Base-by-base conservation (phyloP, 1,140 invertebrate species). In the Hycleus cichorii region DNA sequence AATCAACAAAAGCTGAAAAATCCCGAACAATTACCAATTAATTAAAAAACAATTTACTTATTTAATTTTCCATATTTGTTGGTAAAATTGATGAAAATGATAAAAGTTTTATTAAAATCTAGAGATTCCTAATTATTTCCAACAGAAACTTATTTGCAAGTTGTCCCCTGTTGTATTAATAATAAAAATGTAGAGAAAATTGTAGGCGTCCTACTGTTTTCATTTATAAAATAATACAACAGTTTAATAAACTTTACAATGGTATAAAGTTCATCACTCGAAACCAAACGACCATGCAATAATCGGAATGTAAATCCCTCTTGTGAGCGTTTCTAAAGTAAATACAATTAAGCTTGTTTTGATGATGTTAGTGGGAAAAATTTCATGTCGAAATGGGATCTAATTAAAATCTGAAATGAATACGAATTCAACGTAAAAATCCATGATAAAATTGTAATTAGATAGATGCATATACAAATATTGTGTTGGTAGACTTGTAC, bases 241-340 rank as follows among this genome's bases (percentile, higher is more conserved):
- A 51, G 39, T 52, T 52, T 52, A 52, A 52, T 52, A 57, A 57
- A 49, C 47, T 57, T 57, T 50, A 57, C 40, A 57, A 43, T 44
- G 48, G 51, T 52, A 47, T 44, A 53, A 52, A 53, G 49, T 45
- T 54, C 55, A 62, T 62, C 60, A 62, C 42, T 46, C 38, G 47
- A 58, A 32, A 62, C 58, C 60, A 49, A 62, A 62, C 60, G 56
- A 32, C 32, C 46, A 62, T 55, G 58, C 60, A 58, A 52, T 52
- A 52, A 58, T 58, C 56, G 50, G 46, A 62, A 58, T 58, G 60
- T 60, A 60, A 62, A 62, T 58, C 45, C 42, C 39, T 27, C 32
- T 47, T 45, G 56, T 62, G 58, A 62, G 60, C 57, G 54, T 51
- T 43, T 55, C 27, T 52, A 54, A 55, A 58, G 42, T 58, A 62